Evolutionary conservation across 2,797 vertebrate genomes (phyloP).

Genomic region (Rhyacichthys aspro): DNA sequence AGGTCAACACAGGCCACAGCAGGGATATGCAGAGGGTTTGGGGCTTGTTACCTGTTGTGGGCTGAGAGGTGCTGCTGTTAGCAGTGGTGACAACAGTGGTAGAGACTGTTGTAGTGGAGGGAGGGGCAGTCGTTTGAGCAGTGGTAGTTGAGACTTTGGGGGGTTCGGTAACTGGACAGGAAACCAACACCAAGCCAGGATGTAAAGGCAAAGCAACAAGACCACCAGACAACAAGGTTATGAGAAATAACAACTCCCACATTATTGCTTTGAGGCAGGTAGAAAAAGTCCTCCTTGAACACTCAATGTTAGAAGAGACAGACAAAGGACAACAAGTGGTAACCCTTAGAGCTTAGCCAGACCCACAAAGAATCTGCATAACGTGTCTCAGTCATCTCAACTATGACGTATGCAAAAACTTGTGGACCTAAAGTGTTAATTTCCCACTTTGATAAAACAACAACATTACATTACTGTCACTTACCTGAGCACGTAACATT

Average conservation of each 20-base stretch:
- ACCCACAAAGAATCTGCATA: constrained; percentile 41
- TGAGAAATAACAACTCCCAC: constrained; percentile 13
- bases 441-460: neutral
- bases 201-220: constrained; percentile 34
- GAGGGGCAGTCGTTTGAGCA: accelerated
- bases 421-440: constrained; percentile 21
- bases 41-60: constrained; percentile 68
- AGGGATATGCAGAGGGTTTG: constrained; percentile 11
- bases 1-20: constrained; percentile 18
- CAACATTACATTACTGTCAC: neutral
- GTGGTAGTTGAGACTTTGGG: accelerated
- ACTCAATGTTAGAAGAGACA: constrained; percentile 21
- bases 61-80: constrained; percentile 27
- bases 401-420: neutral
- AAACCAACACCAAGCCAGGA: constrained; percentile 57
- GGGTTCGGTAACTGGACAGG: constrained; percentile 12
- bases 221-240: constrained; percentile 44
- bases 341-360: constrained; percentile 9
- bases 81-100: constrained; percentile 21
- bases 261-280: constrained; percentile 2
- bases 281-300: constrained; percentile 5
- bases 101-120: neutral
- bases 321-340: constrained; percentile 14
- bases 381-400: neutral
- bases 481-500: constrained; percentile 60